phyloP scores from a whole-genome alignment of 1,140 invertebrate genomes.

The Brachionus rubens region DNA sequence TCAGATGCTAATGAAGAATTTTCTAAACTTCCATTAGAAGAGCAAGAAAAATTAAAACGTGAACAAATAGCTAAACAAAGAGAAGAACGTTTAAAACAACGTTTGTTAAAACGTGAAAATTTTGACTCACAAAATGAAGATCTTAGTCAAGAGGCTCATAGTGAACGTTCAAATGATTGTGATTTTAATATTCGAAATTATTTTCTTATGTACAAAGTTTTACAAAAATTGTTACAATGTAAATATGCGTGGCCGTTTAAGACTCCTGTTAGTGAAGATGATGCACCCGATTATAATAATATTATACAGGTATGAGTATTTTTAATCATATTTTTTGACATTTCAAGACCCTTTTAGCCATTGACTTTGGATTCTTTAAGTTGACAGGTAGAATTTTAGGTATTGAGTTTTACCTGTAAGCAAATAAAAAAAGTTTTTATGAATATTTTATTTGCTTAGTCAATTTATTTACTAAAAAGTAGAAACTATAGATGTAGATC shows the following conservation, averaged over 20 bases:
- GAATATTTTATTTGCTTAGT: too few relatives aligned
- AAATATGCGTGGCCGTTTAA: slow-evolving; percentile 45
- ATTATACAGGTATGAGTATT: slow-evolving; percentile 35
- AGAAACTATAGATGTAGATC: too few relatives aligned
- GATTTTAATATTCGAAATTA: slow-evolving; percentile 45
- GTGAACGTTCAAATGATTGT: background rate
- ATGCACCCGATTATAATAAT: slow-evolving; percentile 29
- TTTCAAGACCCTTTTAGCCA: background rate
- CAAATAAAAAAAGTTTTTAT: too few relatives aligned
- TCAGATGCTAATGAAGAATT: slow-evolving; percentile 1
- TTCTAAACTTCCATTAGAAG: background rate
- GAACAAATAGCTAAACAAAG: slow-evolving; percentile 29
- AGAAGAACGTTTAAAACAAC: slow-evolving; percentile 18
- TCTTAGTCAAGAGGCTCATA: background rate
- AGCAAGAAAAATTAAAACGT: slow-evolving; percentile 8
- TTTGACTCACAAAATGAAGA: background rate
- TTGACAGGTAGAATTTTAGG: too few relatives aligned
- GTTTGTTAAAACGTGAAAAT: slow-evolving; percentile 1
- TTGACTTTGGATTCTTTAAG: background rate
- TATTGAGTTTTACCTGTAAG: too few relatives aligned
- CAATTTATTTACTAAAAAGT: too few relatives aligned
- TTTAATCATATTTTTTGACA: background rate
- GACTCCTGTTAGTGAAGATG: slow-evolving; percentile 37
- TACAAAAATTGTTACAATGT: slow-evolving; percentile 29
- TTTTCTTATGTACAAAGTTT: slow-evolving; percentile 44